Percentiles rank a stretch among this genome's conserved stretches.
phyloP scores from a whole-genome alignment of 2,888 invertebrate species.

The Drosophila rellima region DNA sequence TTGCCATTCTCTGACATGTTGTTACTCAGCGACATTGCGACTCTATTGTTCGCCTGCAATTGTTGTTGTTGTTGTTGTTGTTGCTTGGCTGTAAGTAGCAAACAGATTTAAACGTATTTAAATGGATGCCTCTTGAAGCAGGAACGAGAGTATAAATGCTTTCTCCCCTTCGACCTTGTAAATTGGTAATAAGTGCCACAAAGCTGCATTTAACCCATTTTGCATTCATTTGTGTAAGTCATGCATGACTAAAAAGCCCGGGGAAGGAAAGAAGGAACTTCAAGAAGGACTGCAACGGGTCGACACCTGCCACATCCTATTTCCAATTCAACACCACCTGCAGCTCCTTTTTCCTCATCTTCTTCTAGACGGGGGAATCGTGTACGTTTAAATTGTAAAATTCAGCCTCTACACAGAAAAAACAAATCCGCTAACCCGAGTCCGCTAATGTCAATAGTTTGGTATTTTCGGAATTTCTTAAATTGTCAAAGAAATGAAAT shows the following conservation, averaged over 20 bases:
- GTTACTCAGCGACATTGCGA: constrained; percentile 49
- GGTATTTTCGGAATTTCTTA: no score
- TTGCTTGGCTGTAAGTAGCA: constrained; percentile 64
- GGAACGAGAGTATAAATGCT: constrained; percentile 32
- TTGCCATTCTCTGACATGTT: constrained; percentile 66
- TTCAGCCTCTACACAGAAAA: constrained; percentile 35
- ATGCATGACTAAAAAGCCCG: constrained; percentile 60
- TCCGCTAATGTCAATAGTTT: no score
- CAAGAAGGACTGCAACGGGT: constrained; percentile 21
- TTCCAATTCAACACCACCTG: background rate
- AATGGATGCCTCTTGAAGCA: constrained; percentile 40
- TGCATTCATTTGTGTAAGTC: constrained; percentile 53
- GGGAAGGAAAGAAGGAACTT: background rate
- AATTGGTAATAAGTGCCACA: constrained; percentile 68
- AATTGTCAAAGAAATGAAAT: no score
- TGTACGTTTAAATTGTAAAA: constrained; percentile 48
- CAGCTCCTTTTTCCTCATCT: background rate
- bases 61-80: constrained; percentile 54
- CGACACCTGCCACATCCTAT: constrained; percentile 27
- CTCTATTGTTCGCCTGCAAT: constrained; percentile 45
- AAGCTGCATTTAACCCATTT: constrained; percentile 65
- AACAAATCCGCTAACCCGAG: no score
- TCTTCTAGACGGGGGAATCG: background rate
- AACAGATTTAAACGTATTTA: constrained; percentile 60
- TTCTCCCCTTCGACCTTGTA: constrained; percentile 26